phyloP scores from a whole-genome alignment of 2,797 vertebrate species.

The Crocodylus rhombifer region DNA sequence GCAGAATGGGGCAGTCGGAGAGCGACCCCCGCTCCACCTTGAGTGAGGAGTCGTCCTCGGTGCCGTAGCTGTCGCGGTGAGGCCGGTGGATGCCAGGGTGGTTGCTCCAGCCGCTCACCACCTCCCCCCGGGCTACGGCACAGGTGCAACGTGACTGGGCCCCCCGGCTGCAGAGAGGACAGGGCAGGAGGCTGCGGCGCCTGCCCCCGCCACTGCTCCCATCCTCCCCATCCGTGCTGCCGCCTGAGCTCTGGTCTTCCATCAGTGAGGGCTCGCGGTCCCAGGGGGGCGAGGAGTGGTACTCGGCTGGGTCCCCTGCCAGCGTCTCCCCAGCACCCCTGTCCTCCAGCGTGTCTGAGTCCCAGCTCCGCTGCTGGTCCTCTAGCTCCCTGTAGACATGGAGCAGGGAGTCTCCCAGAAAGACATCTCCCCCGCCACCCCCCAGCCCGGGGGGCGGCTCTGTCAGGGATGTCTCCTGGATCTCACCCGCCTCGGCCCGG shows the following conservation, averaged over 20 bases:
- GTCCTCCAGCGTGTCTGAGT: slow-evolving; percentile 75
- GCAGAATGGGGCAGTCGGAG: slow-evolving; percentile 73
- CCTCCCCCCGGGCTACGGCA: slow-evolving; percentile 73
- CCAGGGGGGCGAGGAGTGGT: slow-evolving; percentile 67
- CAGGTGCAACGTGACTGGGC: slow-evolving; percentile 68
- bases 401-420: slow-evolving; percentile 50
- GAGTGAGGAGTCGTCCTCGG: slow-evolving; percentile 78
- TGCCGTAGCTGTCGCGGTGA: slow-evolving; percentile 67
- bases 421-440: not conserved
- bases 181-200: slow-evolving; percentile 64
- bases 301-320: slow-evolving; percentile 79
- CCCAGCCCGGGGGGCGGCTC: not conserved
- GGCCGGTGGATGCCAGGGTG: slow-evolving; percentile 76
- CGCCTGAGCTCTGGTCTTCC: slow-evolving; percentile 77
- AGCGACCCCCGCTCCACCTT: slow-evolving; percentile 78
- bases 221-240: slow-evolving; percentile 44
- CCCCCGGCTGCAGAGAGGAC: slow-evolving; percentile 77
- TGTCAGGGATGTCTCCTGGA: slow-evolving; percentile 63
- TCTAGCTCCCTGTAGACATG: slow-evolving; percentile 56
- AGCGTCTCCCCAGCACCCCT: slow-evolving; percentile 80
- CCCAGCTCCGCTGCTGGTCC: slow-evolving; percentile 76
- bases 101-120: slow-evolving; percentile 77
- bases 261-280: slow-evolving; percentile 72
- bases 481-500: not conserved
- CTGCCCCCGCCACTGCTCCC: not conserved